A percentile compares a stretch with the other conserved stretches of the same genome.
phyloP scores from a whole-genome alignment of 2,888 invertebrate genomes.

The Ophion costatus region DNA sequence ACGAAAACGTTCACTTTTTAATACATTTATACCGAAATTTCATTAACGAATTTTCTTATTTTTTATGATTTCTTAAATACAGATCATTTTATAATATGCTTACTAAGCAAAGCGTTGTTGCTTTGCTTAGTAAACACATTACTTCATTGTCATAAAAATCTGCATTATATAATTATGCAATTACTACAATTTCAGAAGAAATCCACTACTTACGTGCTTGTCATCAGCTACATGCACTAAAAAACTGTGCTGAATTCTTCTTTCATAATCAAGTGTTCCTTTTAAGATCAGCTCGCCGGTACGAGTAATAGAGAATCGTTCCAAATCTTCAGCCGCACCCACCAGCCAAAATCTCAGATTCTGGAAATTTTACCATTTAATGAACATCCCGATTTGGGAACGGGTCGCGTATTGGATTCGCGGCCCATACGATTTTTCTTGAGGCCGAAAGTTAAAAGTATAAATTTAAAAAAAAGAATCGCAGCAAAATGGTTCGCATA shows the following conservation, averaged over 20 bases:
- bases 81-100: too few relatives aligned
- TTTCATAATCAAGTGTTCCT: slow-evolving; percentile 92
- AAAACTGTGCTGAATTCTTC: slow-evolving; percentile 89
- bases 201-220: slow-evolving; percentile 85
- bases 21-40: too few relatives aligned
- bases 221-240: slow-evolving; percentile 94
- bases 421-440: too few relatives aligned
- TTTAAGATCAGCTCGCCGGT: slow-evolving; percentile 92
- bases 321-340: slow-evolving; percentile 89
- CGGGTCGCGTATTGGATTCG: background rate
- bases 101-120: too few relatives aligned
- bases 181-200: background rate
- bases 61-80: too few relatives aligned
- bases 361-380: slow-evolving; percentile 79
- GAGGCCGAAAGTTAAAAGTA: too few relatives aligned
- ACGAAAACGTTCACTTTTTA: too few relatives aligned
- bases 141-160: too few relatives aligned
- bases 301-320: slow-evolving; percentile 90
- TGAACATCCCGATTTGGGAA: background rate
- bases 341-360: slow-evolving; percentile 90
- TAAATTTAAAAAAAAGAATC: too few relatives aligned
- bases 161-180: background rate
- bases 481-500: too few relatives aligned
- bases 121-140: too few relatives aligned
- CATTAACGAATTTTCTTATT: too few relatives aligned